Evolutionary conservation across 2,797 vertebrate species (phyloP), one percentile per base, ranked within the genome.

Genomic region (Galagoides demidoff): DNA sequence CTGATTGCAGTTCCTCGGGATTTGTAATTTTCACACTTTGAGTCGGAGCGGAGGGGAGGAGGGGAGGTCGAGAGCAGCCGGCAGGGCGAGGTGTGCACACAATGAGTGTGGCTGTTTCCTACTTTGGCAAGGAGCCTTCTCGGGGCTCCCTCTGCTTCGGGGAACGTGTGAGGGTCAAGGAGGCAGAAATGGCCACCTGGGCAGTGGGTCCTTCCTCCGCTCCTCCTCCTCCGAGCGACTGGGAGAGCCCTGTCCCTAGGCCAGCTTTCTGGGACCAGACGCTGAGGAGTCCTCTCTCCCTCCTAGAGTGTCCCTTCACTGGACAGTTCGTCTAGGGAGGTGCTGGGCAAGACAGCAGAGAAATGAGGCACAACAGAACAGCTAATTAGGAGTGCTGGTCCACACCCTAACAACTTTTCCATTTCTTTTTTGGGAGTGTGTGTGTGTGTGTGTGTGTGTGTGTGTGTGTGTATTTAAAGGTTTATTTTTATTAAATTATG

Each of bases 11-110:
- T 57, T 96, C 81, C 85, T 70, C 3, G 39, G 91, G 77, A 96
- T 97, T 96, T 96, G 93, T 93, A 92, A 91, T 93, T 98, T 98
- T 98, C 97, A 96, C 70, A 79, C 91, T 97, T 97, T 52, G 74
- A 90, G 57, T 79, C 74, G 78, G 95, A 96, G 97, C 63, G 34
- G 27, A 74, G 77, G 63, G 85, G 52, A 34, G 0, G 37, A 64
- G n/a, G 57, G n/a, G 71, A 31, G 57, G 22, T 23, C 3, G 34
- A 12, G 39, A 49, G 19, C 19, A 2, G 85, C 81, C 34, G 90
- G 82, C 63, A 22, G 68, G 31, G n/a, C 86, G 25, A 94, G 78
- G 90, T n/a, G 64, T 9, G 64, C 97, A 34, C 91, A 98, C 97
- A 96, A 6, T 10, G 84, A 90, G 85, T 92, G 55, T 78, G 89